phyloP scores from a whole-genome alignment of 2,797 vertebrate genomes.

The Psittacula derbiana region DNA sequence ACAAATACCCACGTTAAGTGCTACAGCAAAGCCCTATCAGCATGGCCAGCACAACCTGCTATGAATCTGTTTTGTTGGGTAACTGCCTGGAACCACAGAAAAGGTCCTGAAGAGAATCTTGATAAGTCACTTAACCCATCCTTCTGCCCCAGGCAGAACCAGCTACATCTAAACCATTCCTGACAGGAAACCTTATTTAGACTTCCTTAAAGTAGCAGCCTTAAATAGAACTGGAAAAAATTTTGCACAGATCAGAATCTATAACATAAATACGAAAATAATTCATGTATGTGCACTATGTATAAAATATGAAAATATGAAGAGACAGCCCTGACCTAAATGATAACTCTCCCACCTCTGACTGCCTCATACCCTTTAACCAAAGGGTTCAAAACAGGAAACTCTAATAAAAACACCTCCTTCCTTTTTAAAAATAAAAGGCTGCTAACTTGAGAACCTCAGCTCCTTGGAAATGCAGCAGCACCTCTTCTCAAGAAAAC shows the following conservation, averaged over 20 bases:
- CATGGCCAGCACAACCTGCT: background rate
- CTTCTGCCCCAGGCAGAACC: background rate
- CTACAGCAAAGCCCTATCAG: background rate
- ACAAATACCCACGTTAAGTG: background rate
- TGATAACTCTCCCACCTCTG: background rate
- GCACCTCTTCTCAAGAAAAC: background rate
- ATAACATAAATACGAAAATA: background rate
- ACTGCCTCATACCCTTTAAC: background rate
- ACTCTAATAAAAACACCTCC: constrained; percentile 13
- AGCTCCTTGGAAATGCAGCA: background rate
- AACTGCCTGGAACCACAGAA: background rate
- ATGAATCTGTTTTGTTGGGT: background rate
- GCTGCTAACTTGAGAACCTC: background rate
- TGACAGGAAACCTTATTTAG: constrained; percentile 13
- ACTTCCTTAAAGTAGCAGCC: background rate
- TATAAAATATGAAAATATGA: background rate
- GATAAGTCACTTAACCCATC: background rate
- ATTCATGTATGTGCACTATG: background rate
- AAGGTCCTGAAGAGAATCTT: constrained; percentile 1
- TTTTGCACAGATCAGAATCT: background rate
- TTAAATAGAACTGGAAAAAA: background rate
- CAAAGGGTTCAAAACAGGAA: constrained; percentile 48
- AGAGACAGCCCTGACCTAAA: background rate
- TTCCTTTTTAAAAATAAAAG: constrained; percentile 45
- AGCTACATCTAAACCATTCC: constrained; percentile 10